Base-by-base conservation (phyloP, 2,797 vertebrate genomes). In the Salmo trutta region DNA sequence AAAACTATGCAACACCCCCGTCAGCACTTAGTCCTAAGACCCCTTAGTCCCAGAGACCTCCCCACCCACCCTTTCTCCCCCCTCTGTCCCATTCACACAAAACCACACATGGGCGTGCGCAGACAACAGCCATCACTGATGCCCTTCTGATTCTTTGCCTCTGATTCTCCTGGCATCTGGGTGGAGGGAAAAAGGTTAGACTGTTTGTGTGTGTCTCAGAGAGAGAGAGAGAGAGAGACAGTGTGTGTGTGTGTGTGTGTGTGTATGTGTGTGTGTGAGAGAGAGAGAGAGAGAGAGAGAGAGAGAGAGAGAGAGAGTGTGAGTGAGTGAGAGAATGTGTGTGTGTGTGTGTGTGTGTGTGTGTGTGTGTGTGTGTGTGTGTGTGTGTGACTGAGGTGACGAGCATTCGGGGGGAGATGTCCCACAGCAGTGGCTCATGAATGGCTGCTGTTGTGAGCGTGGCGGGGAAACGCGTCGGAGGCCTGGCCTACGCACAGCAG, bases 381-480 rank as follows among this genome's bases (percentile, higher is more conserved):
- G 72, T 51, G 66, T 75, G 81, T 68, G 53, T n/a, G 56, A 56
- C 68, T 81, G 78, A 82, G 91, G 93, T 92, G 93, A 82, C 86
- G 91, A 74, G 92, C 87, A 92, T 92, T 93, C 90, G 84, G 87
- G 90, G 94, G 90, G 95, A 95, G 95, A 96, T 96, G 94, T 94
- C 93, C 91, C 81, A 88, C 77, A 93, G 93, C 86, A 80, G 91
- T 93, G 89, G 92, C 93, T 92, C 93, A 95, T 97, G 95, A 98
- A 97, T 96, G 95, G 95, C 91, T 84, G 91, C 94, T 96, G 95
- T 97, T 96, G 95, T 95, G 92, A 89, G 88, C 93, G 91, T 93
- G 92, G 94, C 85, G 86, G 91, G 93, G 94, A 96, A 96, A 94
- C 90, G 94, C 95, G 95, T 96, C 92, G 92, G 95, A 96, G 94